Conservation (phyloP, 2,888 invertebrate genomes). For the Spicauda simplicius region DNA sequence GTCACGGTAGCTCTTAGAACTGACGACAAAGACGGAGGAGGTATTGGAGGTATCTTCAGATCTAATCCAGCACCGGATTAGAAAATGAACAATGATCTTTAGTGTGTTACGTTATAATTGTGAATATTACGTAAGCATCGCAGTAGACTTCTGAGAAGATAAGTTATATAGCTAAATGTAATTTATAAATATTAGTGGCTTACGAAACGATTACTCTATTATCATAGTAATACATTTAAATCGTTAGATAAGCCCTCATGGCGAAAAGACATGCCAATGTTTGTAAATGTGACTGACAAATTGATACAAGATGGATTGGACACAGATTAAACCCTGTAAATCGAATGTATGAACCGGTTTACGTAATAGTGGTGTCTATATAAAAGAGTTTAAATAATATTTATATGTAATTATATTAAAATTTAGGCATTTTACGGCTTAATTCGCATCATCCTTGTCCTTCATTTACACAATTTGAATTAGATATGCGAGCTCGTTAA, state of each 20-base stretch:
- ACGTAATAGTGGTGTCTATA: too few species aligned
- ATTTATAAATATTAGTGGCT: background rate
- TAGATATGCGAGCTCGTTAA: too few species aligned
- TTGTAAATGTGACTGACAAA: background rate
- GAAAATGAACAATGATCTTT: conserved; percentile 16
- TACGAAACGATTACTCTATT: background rate
- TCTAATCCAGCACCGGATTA: conserved; percentile 50
- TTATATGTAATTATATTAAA: too few species aligned
- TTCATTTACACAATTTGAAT: too few species aligned
- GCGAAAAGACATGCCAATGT: background rate
- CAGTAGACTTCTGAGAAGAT: background rate
- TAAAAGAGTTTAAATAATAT: too few species aligned
- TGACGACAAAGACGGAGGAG: conserved; percentile 43
- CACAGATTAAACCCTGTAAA: too few species aligned
- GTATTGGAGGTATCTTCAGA: conserved; percentile 55
- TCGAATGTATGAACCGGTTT: too few species aligned
- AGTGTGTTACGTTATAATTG: background rate
- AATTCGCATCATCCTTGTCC: too few species aligned
- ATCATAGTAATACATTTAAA: background rate
- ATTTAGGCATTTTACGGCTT: too few species aligned
- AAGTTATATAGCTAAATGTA: background rate
- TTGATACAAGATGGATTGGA: background rate
- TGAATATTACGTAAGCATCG: background rate
- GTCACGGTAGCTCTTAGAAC: conserved; percentile 53
- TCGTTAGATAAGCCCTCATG: background rate